Evolutionary conservation across 2,797 vertebrate genomes (phyloP), one percentile per base, ranked within the genome.

Genomic region (Spheniscus humboldti): DNA sequence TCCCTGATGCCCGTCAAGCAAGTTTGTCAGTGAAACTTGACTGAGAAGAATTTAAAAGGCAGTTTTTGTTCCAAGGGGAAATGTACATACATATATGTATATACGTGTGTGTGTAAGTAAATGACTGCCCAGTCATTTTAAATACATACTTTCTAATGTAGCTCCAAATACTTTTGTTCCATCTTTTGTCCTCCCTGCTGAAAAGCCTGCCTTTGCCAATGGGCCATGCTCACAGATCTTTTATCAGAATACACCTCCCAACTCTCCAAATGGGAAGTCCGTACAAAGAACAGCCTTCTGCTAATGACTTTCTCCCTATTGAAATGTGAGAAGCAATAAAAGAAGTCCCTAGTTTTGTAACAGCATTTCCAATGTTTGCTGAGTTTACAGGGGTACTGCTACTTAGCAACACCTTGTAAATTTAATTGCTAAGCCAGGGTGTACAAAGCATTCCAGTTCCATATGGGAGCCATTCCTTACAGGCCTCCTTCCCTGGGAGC

Each of bases 1-100:
- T 98, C 98, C 98, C 98, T 96, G 97, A 97, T 95, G 98, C 94
- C 98, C 90, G 7, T 98, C 98, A 98, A 96, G 96, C 97, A 98
- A 98, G 97, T 98, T 98, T 98, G 98, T 98, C 98, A 98, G 96
- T 94, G 96, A 98, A 97, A 97, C 93, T 91, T 97, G 97, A 98
- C 97, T 97, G 97, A 98, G 96, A 98, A 97, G 98, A 98, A 98
- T 98, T 98, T 97, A 97, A 98, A 98, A 97, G 96, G 95, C 95
- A 96, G 84, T 93, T 95, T 94, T 92, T 81, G 74, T 91, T 97
- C 96, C 86, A 92, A 97, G 82, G 96, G 95, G 94, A 97, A 95
- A 96, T 78, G 72, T 55, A 71, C 62, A 78, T 86, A 83, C 75
- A 75, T 87, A 91, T 86, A 47, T 64, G 23, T 71, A 16, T 7